Conservation (phyloP, 2,113 vertebrate species). For the Ailurus styani region DNA sequence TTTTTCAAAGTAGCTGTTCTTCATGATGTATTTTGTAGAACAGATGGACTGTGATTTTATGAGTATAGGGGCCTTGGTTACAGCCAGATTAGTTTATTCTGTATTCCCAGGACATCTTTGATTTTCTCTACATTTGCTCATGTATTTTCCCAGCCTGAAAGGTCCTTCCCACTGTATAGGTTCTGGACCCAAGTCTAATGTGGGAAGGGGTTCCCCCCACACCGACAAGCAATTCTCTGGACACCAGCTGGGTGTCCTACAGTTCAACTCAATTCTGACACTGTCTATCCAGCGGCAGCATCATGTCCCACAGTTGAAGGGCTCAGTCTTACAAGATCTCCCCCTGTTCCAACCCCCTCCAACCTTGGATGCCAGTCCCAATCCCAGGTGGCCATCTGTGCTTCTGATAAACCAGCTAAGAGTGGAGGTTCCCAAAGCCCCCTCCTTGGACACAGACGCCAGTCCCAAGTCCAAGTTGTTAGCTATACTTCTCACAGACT, state of each 20-base stretch:
- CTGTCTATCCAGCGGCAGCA: neutral
- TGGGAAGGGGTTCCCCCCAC: neutral
- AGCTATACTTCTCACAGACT: neutral
- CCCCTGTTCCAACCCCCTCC: neutral
- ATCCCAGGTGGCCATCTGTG: neutral
- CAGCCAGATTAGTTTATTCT: neutral
- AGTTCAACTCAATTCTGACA: neutral
- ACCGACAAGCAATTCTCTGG: neutral
- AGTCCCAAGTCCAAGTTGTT: neutral
- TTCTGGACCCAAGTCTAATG: neutral
- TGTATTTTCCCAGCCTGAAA: neutral
- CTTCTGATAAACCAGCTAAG: neutral
- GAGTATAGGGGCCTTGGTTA: neutral
- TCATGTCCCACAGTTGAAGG: neutral
- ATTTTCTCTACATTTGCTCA: neutral
- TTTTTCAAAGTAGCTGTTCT: neutral
- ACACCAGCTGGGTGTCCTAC: neutral
- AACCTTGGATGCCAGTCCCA: neutral
- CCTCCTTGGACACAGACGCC: neutral
- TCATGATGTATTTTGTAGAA: neutral
- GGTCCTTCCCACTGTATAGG: neutral
- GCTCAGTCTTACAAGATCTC: neutral
- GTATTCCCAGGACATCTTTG: neutral
- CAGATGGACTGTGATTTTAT: neutral
- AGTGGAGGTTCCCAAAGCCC: neutral